Evolutionary conservation across 2,888 invertebrate species (phyloP), one percentile per base, ranked within the genome.

Genomic region (Caradrina kadenii): DNA sequence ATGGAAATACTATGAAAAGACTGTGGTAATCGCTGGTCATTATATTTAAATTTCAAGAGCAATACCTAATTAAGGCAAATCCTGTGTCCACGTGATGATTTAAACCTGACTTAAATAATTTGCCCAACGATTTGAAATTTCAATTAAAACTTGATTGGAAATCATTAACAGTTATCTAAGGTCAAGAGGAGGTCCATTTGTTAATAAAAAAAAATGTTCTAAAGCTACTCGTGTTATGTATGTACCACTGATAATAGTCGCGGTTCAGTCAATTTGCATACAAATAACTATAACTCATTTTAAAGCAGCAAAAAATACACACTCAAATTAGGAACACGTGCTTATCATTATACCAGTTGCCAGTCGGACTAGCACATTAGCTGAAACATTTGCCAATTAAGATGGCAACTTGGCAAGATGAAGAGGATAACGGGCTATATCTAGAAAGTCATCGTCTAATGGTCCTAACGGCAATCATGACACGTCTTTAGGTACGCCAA

Each of bases 401-500:
- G 77, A 79, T 60, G 48, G 76, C 70, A 55, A 67, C 76, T 70
- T 54, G 49, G 65, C 67, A 58, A 81, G 88, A 87, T 88, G 81
- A 83, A 81, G 84, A 87, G 88, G 90, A 90, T 91, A 89, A 83
- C 86, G 78, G 80, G 70, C 79, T 61, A 71, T 88, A 90, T 90
- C 89, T 89, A 91, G 90, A 91, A 91, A 91, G 90, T 85, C 85
- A 89, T 89, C 90, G 70, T 74, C 82, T 88, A 88, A 89, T 89
- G 82, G 86, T 81, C 74, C 73, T 87, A 85, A 83, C 81, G 85
- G 84, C 76, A 76, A 63, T 80, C 64, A 59, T 63, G 73, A 68
- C 76, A 80, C 77, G 65, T 71, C 76, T 79, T 82, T 76, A 71
- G 79, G 67, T 76, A 74, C 81, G 75, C 69, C 59, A 66, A 84